phyloP scores from a whole-genome alignment of 1,140 invertebrate genomes.

The Prorops nasuta region DNA sequence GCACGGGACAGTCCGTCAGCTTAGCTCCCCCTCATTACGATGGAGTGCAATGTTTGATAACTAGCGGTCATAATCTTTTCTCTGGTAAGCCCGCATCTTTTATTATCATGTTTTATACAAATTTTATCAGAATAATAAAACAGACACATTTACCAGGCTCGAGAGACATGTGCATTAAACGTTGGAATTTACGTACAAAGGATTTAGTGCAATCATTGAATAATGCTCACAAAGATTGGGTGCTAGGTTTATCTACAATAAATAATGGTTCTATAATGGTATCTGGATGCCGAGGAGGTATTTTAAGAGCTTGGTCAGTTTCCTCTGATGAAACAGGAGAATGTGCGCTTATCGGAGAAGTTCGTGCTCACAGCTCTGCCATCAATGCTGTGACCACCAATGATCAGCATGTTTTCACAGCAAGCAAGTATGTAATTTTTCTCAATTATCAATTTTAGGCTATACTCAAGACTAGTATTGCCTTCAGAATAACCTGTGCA shows the following conservation, averaged over 20 bases:
- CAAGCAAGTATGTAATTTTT: slow-evolving; percentile 64
- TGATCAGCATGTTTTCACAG: slow-evolving; percentile 73
- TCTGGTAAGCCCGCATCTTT: slow-evolving; percentile 59
- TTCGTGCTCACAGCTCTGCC: slow-evolving; percentile 71
- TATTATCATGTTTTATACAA: background rate
- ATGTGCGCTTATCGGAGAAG: slow-evolving; percentile 67
- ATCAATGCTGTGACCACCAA: slow-evolving; percentile 77
- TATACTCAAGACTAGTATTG: background rate
- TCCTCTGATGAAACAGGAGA: slow-evolving; percentile 46
- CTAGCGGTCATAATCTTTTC: slow-evolving; percentile 68
- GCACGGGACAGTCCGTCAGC: slow-evolving; percentile 66
- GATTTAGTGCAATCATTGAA: slow-evolving; percentile 74
- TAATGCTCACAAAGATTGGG: slow-evolving; percentile 88
- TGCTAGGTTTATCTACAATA: slow-evolving; percentile 73
- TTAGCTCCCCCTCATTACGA: slow-evolving; percentile 89
- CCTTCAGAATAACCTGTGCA: background rate
- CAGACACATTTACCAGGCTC: slow-evolving; percentile 53
- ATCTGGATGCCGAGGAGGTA: slow-evolving; percentile 76
- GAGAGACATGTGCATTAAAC: slow-evolving; percentile 84
- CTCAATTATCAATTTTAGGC: too few relatives aligned
- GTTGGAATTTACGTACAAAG: slow-evolving; percentile 75
- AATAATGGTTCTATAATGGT: slow-evolving; percentile 64
- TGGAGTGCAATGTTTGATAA: slow-evolving; percentile 79
- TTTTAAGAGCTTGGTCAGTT: slow-evolving; percentile 61
- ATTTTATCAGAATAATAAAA: background rate